Evolutionary conservation across 2,888 invertebrate species (phyloP).

Genomic region (Panorpa germanica): DNA sequence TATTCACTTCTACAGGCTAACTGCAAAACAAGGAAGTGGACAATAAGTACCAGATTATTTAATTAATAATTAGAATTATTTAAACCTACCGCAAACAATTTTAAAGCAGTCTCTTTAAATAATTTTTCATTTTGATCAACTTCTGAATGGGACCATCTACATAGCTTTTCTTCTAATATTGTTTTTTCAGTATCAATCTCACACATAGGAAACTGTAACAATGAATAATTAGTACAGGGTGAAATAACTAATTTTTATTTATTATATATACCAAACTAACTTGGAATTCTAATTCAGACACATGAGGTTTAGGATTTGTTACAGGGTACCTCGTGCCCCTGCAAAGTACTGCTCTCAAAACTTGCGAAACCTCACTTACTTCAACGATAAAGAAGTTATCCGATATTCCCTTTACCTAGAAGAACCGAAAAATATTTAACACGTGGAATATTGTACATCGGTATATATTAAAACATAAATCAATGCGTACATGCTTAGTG

Average conservation of each 20-base stretch:
- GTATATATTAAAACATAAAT: constrained; percentile 6
- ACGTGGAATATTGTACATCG: constrained; percentile 2
- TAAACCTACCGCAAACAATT: constrained; percentile 66
- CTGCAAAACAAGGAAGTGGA: constrained; percentile 26
- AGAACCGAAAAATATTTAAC: constrained; percentile 10
- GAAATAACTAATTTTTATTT: constrained; percentile 2
- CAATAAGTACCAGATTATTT: constrained; percentile 1
- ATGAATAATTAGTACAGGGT: constrained; percentile 6
- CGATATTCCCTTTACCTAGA: constrained; percentile 40
- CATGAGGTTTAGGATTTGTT: constrained; percentile 69
- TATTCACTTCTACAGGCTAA: constrained; percentile 66
- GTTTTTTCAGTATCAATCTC: constrained; percentile 64
- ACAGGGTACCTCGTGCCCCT: constrained; percentile 77
- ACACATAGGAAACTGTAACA: constrained; percentile 48
- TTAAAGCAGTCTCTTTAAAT: constrained; percentile 63
- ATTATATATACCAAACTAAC: constrained; percentile 18
- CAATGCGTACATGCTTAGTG: constrained; percentile 38
- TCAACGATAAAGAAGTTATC: constrained; percentile 62
- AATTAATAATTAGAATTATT: constrained; percentile 1
- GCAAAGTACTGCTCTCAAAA: constrained; percentile 67
- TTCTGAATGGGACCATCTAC: constrained; percentile 40
- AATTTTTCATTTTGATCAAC: constrained; percentile 44
- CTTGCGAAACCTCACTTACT: constrained; percentile 58
- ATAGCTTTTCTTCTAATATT: constrained; percentile 55
- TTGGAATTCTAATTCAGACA: constrained; percentile 53